Conservation (phyloP, 2,797 vertebrate species). For the Todus mexicanus region DNA sequence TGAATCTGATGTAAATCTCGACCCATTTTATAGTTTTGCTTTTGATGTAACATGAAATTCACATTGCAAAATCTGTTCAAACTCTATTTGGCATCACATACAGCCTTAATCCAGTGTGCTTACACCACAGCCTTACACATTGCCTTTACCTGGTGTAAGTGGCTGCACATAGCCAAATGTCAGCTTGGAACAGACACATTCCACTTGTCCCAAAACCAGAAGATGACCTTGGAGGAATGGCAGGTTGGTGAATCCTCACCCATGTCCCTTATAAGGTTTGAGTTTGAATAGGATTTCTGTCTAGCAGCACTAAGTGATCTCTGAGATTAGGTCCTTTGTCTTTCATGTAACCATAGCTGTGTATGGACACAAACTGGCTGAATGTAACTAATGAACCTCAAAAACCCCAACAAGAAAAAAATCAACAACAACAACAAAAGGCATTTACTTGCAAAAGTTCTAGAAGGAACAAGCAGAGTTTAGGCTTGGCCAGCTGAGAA, state of each 20-base stretch:
- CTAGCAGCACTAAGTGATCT: neutral
- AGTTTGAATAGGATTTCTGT: neutral
- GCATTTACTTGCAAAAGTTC: neutral
- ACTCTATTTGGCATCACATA: neutral
- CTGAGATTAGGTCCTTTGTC: neutral
- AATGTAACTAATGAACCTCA: neutral
- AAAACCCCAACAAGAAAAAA: neutral
- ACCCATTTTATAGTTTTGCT: constrained; percentile 2
- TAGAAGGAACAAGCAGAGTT: neutral
- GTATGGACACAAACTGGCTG: neutral
- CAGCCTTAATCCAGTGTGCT: neutral
- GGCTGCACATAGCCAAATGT: neutral
- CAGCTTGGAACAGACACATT: neutral
- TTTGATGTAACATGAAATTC: neutral
- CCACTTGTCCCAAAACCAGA: neutral
- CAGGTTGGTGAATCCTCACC: neutral
- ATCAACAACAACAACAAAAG: neutral
- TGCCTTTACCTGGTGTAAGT: neutral
- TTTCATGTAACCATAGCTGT: neutral
- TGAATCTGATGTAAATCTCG: constrained; percentile 28
- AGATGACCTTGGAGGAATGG: neutral
- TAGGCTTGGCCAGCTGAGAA: neutral
- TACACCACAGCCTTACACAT: neutral
- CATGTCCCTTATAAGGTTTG: neutral
- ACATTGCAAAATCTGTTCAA: constrained; percentile 22